These are phyloP conservation scores for Euglossa dilemma DNA, from an alignment of 1,140 invertebrate genomes.

Conservation along the genomic window DNA sequence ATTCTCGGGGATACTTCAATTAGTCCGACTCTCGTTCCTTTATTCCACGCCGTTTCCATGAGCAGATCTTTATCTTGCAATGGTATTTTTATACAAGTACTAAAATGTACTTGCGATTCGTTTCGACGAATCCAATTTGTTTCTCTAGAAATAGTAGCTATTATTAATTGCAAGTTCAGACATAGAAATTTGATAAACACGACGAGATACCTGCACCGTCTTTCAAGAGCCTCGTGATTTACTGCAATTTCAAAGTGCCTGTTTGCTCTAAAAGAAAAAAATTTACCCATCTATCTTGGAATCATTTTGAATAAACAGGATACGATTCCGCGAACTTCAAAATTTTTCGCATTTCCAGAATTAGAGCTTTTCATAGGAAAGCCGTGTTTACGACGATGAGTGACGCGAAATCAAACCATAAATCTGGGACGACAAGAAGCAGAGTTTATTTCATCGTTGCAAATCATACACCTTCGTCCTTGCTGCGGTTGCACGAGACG, in stretches of 20 bases:
- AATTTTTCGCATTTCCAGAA: neutral
- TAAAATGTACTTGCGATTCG: neutral
- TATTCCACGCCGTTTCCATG: neutral
- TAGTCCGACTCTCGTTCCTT: neutral
- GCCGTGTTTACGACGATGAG: neutral
- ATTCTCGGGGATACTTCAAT: neutral
- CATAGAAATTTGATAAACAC: neutral
- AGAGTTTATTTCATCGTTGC: neutral
- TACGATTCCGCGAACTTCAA: too few species aligned
- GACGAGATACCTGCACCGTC: neutral
- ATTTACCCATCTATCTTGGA: neutral
- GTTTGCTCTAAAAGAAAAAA: neutral
- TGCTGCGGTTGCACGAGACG: too few species aligned
- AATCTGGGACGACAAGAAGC: slow-evolving; percentile 1
- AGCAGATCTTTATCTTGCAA: neutral
- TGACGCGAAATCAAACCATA: neutral
- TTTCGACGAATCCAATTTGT: too few species aligned
- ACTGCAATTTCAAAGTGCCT: neutral
- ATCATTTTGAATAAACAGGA: neutral
- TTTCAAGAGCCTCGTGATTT: too few species aligned
- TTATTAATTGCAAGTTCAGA: neutral
- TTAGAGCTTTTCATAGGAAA: neutral
- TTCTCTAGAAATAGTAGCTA: neutral
- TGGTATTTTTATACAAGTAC: neutral
- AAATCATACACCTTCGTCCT: neutral